These are phyloP conservation scores for Rhizomys pruinosus DNA, from an alignment of 2,113 vertebrate genomes.

Conservation along the genomic window DNA sequence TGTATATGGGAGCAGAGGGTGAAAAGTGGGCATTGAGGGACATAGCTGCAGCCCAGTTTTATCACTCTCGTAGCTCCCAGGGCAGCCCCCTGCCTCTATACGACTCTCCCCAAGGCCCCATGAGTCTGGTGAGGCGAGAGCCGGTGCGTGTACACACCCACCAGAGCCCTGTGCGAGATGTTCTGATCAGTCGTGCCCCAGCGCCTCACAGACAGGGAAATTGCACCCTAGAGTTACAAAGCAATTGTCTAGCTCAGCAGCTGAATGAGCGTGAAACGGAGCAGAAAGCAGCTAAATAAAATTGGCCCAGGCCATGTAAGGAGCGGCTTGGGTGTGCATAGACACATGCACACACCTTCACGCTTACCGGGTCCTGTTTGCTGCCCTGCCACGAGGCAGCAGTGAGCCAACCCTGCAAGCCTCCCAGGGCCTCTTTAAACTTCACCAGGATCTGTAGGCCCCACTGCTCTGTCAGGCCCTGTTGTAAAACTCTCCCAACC, in stretches of 20 bases:
- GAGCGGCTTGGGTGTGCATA: conserved; percentile 38
- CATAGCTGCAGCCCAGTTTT: rapidly evolving
- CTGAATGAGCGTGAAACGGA: conserved; percentile 86
- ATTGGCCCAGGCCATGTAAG: conserved; percentile 79
- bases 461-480: neutral
- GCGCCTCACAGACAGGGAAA: conserved; percentile 85
- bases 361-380: neutral
- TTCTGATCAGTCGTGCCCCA: conserved; percentile 64
- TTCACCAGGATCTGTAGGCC: neutral
- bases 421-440: neutral
- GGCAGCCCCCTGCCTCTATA: neutral
- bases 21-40: rapidly evolving
- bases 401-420: neutral
- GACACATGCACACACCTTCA: neutral
- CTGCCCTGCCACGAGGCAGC: neutral
- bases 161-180: conserved; percentile 66
- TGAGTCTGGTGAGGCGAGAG: conserved; percentile 4
- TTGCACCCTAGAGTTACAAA: conserved; percentile 87
- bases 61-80: neutral
- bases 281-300: conserved; percentile 85
- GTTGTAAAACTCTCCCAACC: neutral
- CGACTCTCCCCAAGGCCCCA: neutral
- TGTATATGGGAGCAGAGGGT: rapidly evolving
- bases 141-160: neutral
- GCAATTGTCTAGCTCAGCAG: conserved; percentile 87